Percentiles rank a stretch among this genome's conserved stretches.
Conservation (phyloP, 35 echinoderm and acorn worm genomes). For the Strongylocentrotus purpuratus region DNA sequence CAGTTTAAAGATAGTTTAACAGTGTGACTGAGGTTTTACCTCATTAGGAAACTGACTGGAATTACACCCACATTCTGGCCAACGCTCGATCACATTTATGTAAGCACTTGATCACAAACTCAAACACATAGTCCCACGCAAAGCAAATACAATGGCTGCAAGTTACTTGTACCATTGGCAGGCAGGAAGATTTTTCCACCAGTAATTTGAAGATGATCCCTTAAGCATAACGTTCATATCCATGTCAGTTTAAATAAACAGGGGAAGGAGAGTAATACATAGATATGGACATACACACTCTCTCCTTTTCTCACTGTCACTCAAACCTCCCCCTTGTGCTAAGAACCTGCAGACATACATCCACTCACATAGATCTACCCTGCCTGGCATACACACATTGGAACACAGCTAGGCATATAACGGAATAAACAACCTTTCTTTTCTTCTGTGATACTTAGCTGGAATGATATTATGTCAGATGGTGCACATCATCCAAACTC, state of each 20-base stretch:
- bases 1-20: too few species aligned
- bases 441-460: too few species aligned
- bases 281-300: slow-evolving; percentile 38
- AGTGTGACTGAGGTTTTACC: neutral
- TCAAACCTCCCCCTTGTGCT: neutral
- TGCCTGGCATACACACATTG: neutral
- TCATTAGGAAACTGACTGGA: neutral
- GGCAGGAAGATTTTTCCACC: neutral
- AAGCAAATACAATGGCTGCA: neutral
- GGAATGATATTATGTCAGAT: too few species aligned
- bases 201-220: slow-evolving; percentile 34
- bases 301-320: neutral
- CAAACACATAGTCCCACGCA: neutral
- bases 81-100: neutral
- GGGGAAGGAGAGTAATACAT: neutral
- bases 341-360: slow-evolving; percentile 1
- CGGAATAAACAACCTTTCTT: neutral
- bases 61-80: neutral
- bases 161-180: neutral
- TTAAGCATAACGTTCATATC: slow-evolving; percentile 43
- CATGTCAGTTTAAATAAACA: slow-evolving; percentile 42
- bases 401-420: neutral
- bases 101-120: neutral
- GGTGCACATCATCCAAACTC: too few species aligned
- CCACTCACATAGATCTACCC: neutral